These are phyloP conservation scores for Climacteris rufus DNA, from an alignment of 2,113 vertebrate genomes.

Conservation along the genomic window DNA sequence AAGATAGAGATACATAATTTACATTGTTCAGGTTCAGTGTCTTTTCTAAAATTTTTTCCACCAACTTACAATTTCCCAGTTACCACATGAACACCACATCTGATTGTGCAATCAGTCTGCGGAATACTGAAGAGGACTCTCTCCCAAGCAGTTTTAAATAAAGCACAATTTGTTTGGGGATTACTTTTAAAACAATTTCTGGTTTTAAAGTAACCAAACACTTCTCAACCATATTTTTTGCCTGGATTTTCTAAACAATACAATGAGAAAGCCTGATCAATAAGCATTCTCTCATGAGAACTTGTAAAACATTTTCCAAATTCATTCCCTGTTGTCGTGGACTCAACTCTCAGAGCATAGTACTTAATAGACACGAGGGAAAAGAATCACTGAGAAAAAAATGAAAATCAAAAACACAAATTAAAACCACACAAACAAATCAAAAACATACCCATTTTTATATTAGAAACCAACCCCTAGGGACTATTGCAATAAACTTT, in stretches of 20 bases:
- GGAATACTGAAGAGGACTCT: background rate
- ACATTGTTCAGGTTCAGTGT: background rate
- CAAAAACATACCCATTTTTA: background rate
- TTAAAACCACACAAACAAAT: background rate
- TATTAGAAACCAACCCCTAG: background rate
- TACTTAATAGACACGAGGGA: background rate
- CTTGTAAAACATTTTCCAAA: background rate
- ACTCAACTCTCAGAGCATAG: background rate
- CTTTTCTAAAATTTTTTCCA: background rate
- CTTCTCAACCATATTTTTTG: background rate
- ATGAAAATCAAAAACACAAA: background rate
- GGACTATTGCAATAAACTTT: background rate
- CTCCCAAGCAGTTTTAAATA: background rate
- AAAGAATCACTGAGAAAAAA: background rate
- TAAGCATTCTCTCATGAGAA: background rate
- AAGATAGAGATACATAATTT: background rate
- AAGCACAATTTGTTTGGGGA: background rate
- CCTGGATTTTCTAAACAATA: background rate
- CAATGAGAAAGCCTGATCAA: background rate
- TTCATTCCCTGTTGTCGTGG: background rate
- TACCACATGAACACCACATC: background rate
- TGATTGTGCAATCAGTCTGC: too few species aligned
- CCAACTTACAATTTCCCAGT: background rate
- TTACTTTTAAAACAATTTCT: background rate
- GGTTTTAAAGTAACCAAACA: background rate